Percentiles rank a stretch among this genome's conserved stretches.
These are phyloP conservation scores for Digitonthophagus gazella DNA, from an alignment of 2,888 invertebrate species.

Conservation along the genomic window DNA sequence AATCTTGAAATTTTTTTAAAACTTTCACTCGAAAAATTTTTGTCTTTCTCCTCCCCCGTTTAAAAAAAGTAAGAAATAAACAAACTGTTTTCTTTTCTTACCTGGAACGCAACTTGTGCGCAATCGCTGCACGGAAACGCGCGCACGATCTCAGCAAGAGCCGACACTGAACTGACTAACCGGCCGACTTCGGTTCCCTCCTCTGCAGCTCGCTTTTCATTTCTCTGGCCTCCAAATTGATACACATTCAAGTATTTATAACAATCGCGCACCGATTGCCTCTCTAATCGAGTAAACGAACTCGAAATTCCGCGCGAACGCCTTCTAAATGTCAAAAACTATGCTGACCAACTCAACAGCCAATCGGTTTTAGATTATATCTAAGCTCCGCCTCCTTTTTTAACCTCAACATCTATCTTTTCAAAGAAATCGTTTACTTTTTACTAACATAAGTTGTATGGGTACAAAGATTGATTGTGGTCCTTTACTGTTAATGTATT, in stretches of 20 bases:
- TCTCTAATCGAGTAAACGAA: not conserved
- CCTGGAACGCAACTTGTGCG: not conserved
- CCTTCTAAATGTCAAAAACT: not conserved
- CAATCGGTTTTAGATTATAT: no score
- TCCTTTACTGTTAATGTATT: no score
- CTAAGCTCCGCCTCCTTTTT: no score
- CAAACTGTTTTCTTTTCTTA: not conserved
- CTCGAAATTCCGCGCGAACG: not conserved
- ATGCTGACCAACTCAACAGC: not conserved
- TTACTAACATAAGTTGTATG: no score
- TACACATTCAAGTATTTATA: not conserved
- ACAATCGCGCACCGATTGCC: not conserved
- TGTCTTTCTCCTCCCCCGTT: no score
- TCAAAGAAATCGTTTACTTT: no score
- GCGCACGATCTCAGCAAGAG: not conserved
- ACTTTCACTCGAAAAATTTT: no score
- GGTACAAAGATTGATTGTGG: no score
- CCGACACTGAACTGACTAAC: not conserved
- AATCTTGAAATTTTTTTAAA: no score
- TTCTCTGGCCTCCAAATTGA: not conserved
- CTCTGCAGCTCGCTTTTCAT: not conserved
- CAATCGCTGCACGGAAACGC: not conserved
- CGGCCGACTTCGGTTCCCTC: not conserved
- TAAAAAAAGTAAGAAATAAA: no score
- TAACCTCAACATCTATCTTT: no score